Conservation (phyloP, 2,888 invertebrate species). For the Polia nebulosa region DNA sequence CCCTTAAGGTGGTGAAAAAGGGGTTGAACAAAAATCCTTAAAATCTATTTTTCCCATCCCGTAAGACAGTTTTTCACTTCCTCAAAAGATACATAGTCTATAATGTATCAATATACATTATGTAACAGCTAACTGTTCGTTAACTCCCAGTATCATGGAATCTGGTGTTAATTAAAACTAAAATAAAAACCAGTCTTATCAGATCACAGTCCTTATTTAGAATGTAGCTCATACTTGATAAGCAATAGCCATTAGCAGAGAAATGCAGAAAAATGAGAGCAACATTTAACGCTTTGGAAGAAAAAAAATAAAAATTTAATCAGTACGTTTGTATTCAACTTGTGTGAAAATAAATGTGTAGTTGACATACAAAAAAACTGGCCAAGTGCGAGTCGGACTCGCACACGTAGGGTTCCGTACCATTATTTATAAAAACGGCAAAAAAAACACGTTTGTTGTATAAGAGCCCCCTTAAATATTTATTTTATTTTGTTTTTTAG, state of each 20-base stretch:
- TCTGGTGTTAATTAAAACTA: constrained; percentile 47
- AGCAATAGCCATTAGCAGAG: constrained; percentile 19
- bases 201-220: constrained; percentile 10
- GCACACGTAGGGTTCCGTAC: not conserved
- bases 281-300: not conserved
- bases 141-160: constrained; percentile 15
- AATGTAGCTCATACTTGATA: constrained; percentile 27
- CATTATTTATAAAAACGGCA: not conserved
- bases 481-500: too few species aligned
- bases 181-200: constrained; percentile 43
- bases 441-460: too few species aligned
- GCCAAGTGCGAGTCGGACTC: not conserved
- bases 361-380: not conserved
- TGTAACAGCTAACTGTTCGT: constrained; percentile 13
- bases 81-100: not conserved
- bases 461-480: too few species aligned
- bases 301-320: constrained; percentile 19
- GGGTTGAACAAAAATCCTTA: too few species aligned
- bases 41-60: not conserved
- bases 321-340: not conserved
- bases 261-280: constrained; percentile 29
- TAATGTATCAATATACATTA: constrained; percentile 20
- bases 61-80: not conserved
- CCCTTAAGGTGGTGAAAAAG: too few species aligned
- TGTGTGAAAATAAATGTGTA: not conserved